Conservation (phyloP, 2,797 vertebrate species). For the Steatocranus sp. region DNA sequence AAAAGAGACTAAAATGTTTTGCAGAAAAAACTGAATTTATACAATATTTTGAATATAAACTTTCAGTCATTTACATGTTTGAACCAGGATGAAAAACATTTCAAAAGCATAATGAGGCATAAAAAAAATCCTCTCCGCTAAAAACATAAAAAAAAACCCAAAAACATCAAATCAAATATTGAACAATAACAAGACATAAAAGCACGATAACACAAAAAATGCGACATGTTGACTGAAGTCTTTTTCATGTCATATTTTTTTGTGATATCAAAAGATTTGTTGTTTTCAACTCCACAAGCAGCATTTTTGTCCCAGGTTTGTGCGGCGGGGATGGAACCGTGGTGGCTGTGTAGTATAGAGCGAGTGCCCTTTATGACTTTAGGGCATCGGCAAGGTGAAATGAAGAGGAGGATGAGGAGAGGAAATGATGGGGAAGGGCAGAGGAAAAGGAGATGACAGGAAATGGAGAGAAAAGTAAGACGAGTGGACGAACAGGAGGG, state of each 20-base stretch:
- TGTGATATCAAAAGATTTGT: background rate
- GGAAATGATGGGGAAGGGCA: conserved; percentile 18
- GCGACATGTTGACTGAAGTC: background rate
- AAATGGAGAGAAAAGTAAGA: conserved; percentile 25
- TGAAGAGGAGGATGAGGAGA: conserved; percentile 15
- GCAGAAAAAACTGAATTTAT: background rate
- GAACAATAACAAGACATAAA: background rate
- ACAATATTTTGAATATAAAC: background rate
- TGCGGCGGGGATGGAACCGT: background rate
- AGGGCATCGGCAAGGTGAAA: conserved; percentile 43
- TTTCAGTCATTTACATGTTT: background rate
- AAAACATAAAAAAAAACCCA: background rate
- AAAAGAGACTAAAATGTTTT: background rate
- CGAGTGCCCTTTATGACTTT: conserved; percentile 22
- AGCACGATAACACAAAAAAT: background rate
- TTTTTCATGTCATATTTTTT: background rate
- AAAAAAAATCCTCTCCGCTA: background rate
- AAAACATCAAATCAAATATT: background rate
- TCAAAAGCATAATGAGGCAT: background rate
- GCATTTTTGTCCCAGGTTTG: background rate
- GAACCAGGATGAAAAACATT: background rate
- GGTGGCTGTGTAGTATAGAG: background rate
- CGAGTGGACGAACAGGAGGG: conserved; percentile 12
- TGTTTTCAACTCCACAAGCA: background rate
- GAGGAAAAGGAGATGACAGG: conserved; percentile 37